A percentile compares a stretch with the other conserved stretches of the same genome.
Conservation (phyloP, 2,888 invertebrate genomes). For the Tetropium fuscum region DNA sequence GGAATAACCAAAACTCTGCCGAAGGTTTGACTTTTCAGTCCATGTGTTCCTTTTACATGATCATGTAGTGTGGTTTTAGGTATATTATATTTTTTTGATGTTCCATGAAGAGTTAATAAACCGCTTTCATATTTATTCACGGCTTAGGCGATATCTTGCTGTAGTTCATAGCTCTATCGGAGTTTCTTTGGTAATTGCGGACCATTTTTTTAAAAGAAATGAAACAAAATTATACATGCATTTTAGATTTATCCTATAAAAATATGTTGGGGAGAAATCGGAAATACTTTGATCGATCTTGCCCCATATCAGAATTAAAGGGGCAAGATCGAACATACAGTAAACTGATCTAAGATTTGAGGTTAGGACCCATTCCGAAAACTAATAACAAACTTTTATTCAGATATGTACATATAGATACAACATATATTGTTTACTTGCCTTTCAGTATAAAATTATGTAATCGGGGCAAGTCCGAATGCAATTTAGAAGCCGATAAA, state of each 20-base stretch:
- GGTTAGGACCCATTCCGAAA: neutral
- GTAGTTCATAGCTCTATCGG: neutral
- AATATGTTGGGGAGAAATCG: neutral
- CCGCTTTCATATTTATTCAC: too few relatives aligned
- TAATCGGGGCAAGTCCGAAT: conserved; percentile 1
- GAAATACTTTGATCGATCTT: conserved; percentile 1
- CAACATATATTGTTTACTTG: neutral
- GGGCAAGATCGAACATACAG: neutral
- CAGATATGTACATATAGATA: neutral
- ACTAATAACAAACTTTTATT: neutral
- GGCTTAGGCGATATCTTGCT: neutral
- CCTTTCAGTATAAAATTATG: neutral
- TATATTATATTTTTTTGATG: too few relatives aligned
- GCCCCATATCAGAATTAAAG: neutral
- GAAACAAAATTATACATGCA: neutral
- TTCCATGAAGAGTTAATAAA: too few relatives aligned
- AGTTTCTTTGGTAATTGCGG: neutral
- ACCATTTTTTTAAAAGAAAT: too few relatives aligned
- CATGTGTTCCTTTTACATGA: too few relatives aligned
- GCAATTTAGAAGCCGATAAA: neutral
- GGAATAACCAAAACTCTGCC: conserved; percentile 11
- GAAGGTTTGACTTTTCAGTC: conserved; percentile 1
- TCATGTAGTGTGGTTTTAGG: too few relatives aligned
- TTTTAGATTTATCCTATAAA: neutral
- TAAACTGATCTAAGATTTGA: neutral